Evolutionary conservation across 2,797 vertebrate genomes (phyloP), one percentile per base, ranked within the genome.

Genomic region (Acanthornis magna): DNA sequence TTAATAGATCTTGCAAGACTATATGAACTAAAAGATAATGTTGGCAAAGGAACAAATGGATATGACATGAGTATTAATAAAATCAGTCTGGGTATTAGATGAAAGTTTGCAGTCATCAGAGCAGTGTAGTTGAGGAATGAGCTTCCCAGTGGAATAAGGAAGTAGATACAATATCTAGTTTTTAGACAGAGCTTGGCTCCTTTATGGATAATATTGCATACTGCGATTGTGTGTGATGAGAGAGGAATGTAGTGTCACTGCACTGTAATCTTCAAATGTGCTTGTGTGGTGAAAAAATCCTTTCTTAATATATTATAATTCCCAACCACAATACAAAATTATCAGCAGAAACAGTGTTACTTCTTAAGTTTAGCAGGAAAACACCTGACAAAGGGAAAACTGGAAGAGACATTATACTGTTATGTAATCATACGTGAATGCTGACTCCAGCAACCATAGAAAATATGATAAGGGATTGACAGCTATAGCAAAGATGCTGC

Each of bases 401-500:
- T 21, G 32, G 30, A 20, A 51, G 65, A 34, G 2, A 1, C 2
- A 0, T 32, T 27, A 27, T 26, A 21, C 8, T 23, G 7, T 53
- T 43, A 5, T 21, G 10, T 48, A 68, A 13, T 63, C 4, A 5
- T 11, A 34, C 14, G 8, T 36, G 21, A 73, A 43, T 32, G 7
- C 2, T 36, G 13, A n/a, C 26, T 45, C 6, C 4, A 42, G 26
- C 4, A 17, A 38, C 50, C 18, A 10, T 7, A 55, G 5, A 38
- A 65, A 77, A 43, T 12, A 3, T 54, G 5, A 3, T 43, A 68
- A 53, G 6, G 11, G 8, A 47, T 25, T 12, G 19, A 57, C 1
- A 15, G 2, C 4, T 58, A 7, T 10, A 47, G 43, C 0, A 6
- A 66, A 43, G 7, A 29, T 17, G 13, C 7, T 51, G 6, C 14